Evolutionary conservation across 2,797 vertebrate species (phyloP), one percentile per base, ranked within the genome.

Genomic region (Dermochelys coriacea): DNA sequence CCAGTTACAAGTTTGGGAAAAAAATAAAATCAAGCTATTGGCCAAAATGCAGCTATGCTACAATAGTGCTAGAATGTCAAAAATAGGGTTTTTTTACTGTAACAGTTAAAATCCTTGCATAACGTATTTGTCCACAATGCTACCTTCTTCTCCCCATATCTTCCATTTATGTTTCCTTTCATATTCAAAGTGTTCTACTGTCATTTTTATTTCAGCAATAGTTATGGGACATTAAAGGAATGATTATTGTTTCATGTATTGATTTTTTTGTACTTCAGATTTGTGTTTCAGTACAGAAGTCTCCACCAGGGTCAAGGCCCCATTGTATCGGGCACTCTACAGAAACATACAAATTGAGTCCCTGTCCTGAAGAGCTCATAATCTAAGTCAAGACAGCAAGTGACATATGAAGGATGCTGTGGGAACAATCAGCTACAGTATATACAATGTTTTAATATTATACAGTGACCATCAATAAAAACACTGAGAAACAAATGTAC

Each of bases 111-210:
- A 88, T 8, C 9, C 15, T 71, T 81, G 12, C 37, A 82, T 4
- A 82, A 37, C 8, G 2, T n/a, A 57, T 71, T 55, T 79, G 37
- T 49, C 75, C n/a, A n/a, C 4, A 1, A 3, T 25, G 27, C 23
- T 45, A 5, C 3, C 11, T 83, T 68, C n/a, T 8, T 18, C 1
- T 34, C 0, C 2, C 0, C 1, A 4, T 19, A 34, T 54, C 31
- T 51, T 19, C 0, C n/a, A 49, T 79, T n/a, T 54, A 83, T 71
- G 2, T 51, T 90, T 41, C 61, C n/a, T n/a, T 37, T 19, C n/a
- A 68, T 37, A 68, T 37, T 68, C 64, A 37, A 68, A 37, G n/a
- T 11, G n/a, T 37, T 68, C 64, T 68, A 23, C 1, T 68, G 64
- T 68, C 21, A 64, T 68, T 64, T 64, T 37, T 68, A 68, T 37